Evolutionary conservation across 2,113 vertebrate genomes (phyloP), one percentile per base, ranked within the genome.

Genomic region (Xenus cinereus): DNA sequence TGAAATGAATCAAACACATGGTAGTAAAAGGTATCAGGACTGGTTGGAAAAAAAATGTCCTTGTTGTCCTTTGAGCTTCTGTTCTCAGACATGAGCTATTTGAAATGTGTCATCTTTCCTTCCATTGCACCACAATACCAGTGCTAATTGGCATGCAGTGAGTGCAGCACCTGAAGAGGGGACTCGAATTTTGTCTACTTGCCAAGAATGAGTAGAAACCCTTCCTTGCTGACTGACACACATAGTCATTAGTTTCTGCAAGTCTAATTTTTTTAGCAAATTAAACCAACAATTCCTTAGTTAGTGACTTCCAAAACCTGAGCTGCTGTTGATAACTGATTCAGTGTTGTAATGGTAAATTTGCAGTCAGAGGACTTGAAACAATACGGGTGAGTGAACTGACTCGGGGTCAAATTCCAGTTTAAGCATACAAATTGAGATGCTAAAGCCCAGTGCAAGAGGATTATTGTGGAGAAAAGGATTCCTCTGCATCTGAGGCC

Each of bases 101-200:
- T 75, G 51, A 78, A 84, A 89, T 53, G 8, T 82, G 63, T 39
- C 35, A 39, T n/a, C 71, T 50, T 69, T 63, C 16, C 46, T 84
- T 89, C 33, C n/a, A 26, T 10, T 33, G 22, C 18, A 26, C 35
- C 60, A 50, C 74, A 64, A 6, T 23, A 35, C 6, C 33, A 45
- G 19, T 37, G 37, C 37, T 57, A 51, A 32, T 16, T 39, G 72
- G 23, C 10, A 8, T 30, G 28, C 10, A 32, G 41, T 0, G 0
- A 48, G 30, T 35, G 41, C 30, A 45, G 9, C 21, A 43, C n/a
- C n/a, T 54, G 43, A 78, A 74, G 18, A 77, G 17, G 7, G 22
- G 39, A 21, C 33, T 57, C 74, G 35, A 32, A 9, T 5, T 73
- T 56, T 86, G 30, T 64, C 54, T 7, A 4, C 14, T 84, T 77